Base-by-base conservation (phyloP, 2,888 invertebrate species). In the Netelia inedita region DNA sequence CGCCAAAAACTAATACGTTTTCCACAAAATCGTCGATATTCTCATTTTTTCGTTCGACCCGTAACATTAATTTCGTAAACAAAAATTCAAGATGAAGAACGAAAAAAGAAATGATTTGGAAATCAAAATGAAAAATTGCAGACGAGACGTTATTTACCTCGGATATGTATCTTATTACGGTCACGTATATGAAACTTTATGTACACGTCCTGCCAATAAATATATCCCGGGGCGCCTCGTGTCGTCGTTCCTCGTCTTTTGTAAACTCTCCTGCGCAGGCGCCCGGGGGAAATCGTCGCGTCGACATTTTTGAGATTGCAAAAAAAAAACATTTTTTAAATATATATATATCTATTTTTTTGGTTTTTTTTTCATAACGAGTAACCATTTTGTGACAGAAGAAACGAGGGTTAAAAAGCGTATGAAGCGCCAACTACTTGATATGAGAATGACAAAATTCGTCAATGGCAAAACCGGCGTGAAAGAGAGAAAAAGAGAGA, bases 201-300 rank as follows among this genome's bases (percentile, higher is more conserved):
- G 79, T 74, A 74, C 81, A 68, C 43, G 57, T 66, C 79, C 80
- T 86, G 82, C 84, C 85, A 85, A 88, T 83, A 69, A 57, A 61
- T 55, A 50, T 71, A 73, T 88, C 89, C 89, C 86, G 85, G 85
- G 85, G 89, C 87, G 90, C 87, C 89, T 88, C 89, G 76, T 86
- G 88, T 85, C 80, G 76, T 86, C 79, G 79, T 87, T 78, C 85
- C 88, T 88, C 88, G 82, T 89, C 89, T 91, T 91, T 91, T 91
- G 88, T 90, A 90, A 88, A 88, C 86, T 83, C 78, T 68, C 79
- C 76, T 85, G 66, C 88, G 85, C 88, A 88, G 91, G 87, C 89
- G 88, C 89, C 83, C 86, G 87, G 86, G 89, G 87, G 68, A 81
- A 28, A 46, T 65, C 11, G 28, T 65, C n/a, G 50, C n/a, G 59